Evolutionary conservation across 1,140 invertebrate species (phyloP).

Genomic region (Conopomorpha cramerella): DNA sequence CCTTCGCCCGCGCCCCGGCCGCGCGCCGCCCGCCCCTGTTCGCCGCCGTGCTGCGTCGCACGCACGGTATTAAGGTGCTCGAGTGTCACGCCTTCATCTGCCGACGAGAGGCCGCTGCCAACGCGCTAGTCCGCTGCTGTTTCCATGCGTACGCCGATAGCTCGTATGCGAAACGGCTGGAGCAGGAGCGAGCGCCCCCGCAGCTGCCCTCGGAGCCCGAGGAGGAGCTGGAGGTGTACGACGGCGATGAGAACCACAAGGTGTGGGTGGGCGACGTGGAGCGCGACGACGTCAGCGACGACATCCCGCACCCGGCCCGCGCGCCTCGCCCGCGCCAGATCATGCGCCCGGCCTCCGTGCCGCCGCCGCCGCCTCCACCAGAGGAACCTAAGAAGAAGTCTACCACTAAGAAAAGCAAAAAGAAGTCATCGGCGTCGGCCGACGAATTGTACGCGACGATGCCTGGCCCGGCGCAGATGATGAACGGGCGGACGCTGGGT

Average conservation of each 20-base stretch:
- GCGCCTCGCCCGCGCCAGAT: constrained; percentile 81
- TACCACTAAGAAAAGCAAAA: constrained; percentile 61
- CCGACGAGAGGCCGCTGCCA: constrained; percentile 92
- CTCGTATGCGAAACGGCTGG: constrained; percentile 85
- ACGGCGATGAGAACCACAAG: constrained; percentile 92
- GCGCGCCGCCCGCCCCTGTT: constrained; percentile 93
- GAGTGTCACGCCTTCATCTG: constrained; percentile 99
- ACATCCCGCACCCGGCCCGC: constrained; percentile 76
- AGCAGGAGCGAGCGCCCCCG: constrained; percentile 53
- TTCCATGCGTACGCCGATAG: constrained; percentile 95
- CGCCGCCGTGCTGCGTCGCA: constrained; percentile 92
- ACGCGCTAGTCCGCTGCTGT: constrained; percentile 90
- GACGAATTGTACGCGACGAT: constrained; percentile 45
- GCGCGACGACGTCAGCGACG: constrained; percentile 73
- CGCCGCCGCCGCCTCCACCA: constrained; percentile 76
- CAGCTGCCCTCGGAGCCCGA: constrained; percentile 64
- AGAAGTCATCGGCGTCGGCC: constrained; percentile 41
- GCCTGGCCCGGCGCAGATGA: constrained; percentile 39
- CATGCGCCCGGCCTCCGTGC: constrained; percentile 74
- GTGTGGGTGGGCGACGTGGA: constrained; percentile 85
- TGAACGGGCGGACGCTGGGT: constrained; percentile 58
- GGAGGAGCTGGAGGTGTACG: constrained; percentile 81
- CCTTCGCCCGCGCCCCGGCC: constrained; percentile 87
- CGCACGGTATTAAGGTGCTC: constrained; percentile 96
- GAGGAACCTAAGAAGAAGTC: constrained; percentile 64